Percentiles rank a stretch among this genome's conserved stretches.
These are phyloP conservation scores for Drosophila kuntzei DNA, from an alignment of 2,888 invertebrate species.

Conservation along the genomic window DNA sequence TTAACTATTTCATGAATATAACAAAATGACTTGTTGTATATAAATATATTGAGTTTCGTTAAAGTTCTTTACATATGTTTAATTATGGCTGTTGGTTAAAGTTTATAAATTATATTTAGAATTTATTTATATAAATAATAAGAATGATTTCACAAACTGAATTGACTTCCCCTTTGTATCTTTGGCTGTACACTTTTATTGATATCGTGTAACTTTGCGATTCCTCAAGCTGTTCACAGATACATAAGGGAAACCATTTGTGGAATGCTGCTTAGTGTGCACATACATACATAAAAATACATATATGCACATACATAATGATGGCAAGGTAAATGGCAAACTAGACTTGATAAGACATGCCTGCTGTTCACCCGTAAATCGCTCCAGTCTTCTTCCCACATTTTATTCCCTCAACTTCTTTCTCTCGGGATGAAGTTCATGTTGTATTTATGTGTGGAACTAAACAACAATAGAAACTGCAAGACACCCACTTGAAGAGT, in stretches of 20 bases:
- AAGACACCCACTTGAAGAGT: slow-evolving; percentile 29
- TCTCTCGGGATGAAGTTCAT: slow-evolving; percentile 23
- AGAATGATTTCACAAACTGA: neutral
- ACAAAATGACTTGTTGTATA: too few species aligned
- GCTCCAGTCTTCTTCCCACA: slow-evolving; percentile 6
- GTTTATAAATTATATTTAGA: too few species aligned
- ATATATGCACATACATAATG: slow-evolving; percentile 20
- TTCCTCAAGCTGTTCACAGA: slow-evolving; percentile 44
- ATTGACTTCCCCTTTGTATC: slow-evolving; percentile 14
- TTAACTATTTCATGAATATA: too few species aligned
- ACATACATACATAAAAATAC: slow-evolving; percentile 10
- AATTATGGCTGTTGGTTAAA: too few species aligned
- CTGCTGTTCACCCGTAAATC: slow-evolving; percentile 54
- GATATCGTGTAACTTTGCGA: slow-evolving; percentile 65
- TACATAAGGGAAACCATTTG: slow-evolving; percentile 47
- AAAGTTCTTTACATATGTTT: too few species aligned
- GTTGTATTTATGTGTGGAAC: slow-evolving; percentile 44
- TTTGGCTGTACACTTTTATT: slow-evolving; percentile 59
- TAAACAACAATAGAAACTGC: slow-evolving; percentile 35
- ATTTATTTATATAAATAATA: too few species aligned
- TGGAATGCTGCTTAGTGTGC: slow-evolving; percentile 61
- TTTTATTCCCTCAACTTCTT: slow-evolving; percentile 3
- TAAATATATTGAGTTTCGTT: too few species aligned
- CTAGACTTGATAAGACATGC: slow-evolving; percentile 72
- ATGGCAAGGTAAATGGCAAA: slow-evolving; percentile 64